These are phyloP conservation scores for Dallia pectoralis DNA, from an alignment of 2,797 vertebrate species.

Conservation along the genomic window DNA sequence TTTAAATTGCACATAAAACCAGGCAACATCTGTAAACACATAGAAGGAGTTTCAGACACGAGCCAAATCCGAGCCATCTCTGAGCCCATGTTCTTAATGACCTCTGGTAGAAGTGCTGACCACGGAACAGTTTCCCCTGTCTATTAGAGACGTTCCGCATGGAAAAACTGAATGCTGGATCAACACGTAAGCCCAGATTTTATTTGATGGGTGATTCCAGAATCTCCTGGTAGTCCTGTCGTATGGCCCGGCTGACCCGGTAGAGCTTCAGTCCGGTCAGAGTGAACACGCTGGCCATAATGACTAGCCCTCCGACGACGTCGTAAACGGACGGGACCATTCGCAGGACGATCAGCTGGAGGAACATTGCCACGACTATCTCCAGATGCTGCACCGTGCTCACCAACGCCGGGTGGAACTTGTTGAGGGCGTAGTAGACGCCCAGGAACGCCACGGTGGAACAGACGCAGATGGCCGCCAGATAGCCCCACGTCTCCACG, in stretches of 20 bases:
- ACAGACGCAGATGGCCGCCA: conserved; percentile 93
- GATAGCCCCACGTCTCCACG: conserved; percentile 95
- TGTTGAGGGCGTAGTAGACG: conserved; percentile 94
- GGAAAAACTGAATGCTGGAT: background rate
- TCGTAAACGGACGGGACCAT: conserved; percentile 92
- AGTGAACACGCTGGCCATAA: conserved; percentile 91
- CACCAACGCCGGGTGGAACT: conserved; percentile 95
- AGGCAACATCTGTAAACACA: conserved; percentile 68
- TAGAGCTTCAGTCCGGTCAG: conserved; percentile 92
- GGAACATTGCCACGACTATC: conserved; percentile 93
- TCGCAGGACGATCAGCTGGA: conserved; percentile 89
- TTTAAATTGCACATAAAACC: conserved; percentile 65
- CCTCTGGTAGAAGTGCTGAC: background rate
- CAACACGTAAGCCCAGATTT: background rate
- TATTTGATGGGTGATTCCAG: conserved; percentile 94
- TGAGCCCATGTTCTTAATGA: no score
- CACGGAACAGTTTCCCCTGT: background rate
- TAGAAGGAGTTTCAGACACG: conserved; percentile 29
- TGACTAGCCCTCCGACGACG: conserved; percentile 88
- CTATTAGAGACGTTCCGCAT: background rate
- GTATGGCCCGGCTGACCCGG: conserved; percentile 83
- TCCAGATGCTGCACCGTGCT: conserved; percentile 98
- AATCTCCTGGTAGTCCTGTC: conserved; percentile 95
- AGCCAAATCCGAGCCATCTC: no score
- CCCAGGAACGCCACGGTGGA: conserved; percentile 96